Evolutionary conservation across 2,113 vertebrate genomes (phyloP).

Genomic region (Vicugna pacos): DNA sequence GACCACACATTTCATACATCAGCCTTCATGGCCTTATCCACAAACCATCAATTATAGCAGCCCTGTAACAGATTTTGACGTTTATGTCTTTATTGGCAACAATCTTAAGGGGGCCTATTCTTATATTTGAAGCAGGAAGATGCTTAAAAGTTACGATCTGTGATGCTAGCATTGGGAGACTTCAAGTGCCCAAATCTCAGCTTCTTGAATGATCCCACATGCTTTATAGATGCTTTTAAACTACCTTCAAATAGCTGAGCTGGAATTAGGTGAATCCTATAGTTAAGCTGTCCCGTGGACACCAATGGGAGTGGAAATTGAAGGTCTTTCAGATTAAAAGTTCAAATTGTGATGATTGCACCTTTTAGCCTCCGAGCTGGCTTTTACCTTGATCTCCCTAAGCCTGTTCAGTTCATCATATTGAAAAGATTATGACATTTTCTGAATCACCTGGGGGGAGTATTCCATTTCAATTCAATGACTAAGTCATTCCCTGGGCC

Average conservation of each 20-base stretch:
- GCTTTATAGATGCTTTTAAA: slow-evolving; percentile 79
- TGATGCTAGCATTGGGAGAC: slow-evolving; percentile 41
- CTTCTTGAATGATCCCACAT: slow-evolving; percentile 63
- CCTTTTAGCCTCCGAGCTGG: slow-evolving; percentile 82
- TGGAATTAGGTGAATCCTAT: slow-evolving; percentile 75
- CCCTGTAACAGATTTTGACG: background rate
- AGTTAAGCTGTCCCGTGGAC: slow-evolving; percentile 61
- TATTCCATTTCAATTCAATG: slow-evolving; percentile 81
- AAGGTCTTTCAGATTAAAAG: slow-evolving; percentile 83
- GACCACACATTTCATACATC: slow-evolving; percentile 14
- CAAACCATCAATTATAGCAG: slow-evolving; percentile 10
- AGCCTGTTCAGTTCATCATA: slow-evolving; percentile 80
- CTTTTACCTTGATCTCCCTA: slow-evolving; percentile 83
- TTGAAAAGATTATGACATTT: slow-evolving; percentile 86
- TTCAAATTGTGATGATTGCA: slow-evolving; percentile 83
- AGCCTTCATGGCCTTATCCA: background rate
- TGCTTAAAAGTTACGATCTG: slow-evolving; percentile 43
- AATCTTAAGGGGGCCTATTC: slow-evolving; percentile 35
- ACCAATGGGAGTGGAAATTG: slow-evolving; percentile 77
- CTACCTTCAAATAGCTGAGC: slow-evolving; percentile 76
- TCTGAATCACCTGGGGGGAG: slow-evolving; percentile 78
- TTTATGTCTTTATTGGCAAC: slow-evolving; percentile 44
- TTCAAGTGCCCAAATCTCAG: slow-evolving; percentile 57
- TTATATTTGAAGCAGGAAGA: slow-evolving; percentile 47
- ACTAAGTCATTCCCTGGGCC: slow-evolving; percentile 73